These are phyloP conservation scores for Theonella swinhoei DNA, from an alignment of 37 sponge, comb jelly and placozoan species.

Conservation along the genomic window DNA sequence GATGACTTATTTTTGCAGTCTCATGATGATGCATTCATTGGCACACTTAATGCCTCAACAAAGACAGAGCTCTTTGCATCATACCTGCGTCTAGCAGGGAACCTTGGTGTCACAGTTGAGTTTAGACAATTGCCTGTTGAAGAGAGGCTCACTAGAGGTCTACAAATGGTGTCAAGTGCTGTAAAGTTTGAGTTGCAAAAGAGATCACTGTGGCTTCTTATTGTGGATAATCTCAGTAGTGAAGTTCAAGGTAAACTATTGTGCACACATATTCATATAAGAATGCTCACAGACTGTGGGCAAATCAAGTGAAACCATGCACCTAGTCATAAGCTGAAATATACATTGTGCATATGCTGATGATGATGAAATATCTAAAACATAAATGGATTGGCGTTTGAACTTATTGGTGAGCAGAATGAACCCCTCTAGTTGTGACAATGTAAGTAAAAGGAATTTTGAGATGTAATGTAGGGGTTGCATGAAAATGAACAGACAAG, in stretches of 20 bases:
- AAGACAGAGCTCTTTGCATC: not conserved
- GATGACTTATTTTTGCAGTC: not conserved
- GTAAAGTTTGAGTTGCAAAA: not conserved
- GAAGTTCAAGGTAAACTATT: not conserved
- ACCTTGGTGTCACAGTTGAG: not conserved
- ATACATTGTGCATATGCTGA: too few species aligned
- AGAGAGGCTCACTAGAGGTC: not conserved
- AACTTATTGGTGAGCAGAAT: too few species aligned
- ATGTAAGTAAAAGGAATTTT: too few species aligned
- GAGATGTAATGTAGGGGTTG: too few species aligned
- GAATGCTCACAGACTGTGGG: too few species aligned
- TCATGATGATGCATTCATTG: not conserved
- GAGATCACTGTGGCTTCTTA: not conserved
- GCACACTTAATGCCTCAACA: slow-evolving; percentile 16
- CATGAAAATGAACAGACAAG: too few species aligned
- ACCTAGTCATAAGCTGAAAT: too few species aligned
- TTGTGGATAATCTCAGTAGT: not conserved
- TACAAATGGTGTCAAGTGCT: slow-evolving; percentile 1
- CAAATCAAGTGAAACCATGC: too few species aligned
- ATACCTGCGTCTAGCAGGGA: not conserved
- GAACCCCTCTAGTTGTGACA: too few species aligned
- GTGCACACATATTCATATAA: too few species aligned
- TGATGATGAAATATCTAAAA: too few species aligned
- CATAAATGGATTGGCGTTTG: too few species aligned
- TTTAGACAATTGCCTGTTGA: not conserved